Evolutionary conservation across 2,797 vertebrate genomes (phyloP).

Genomic region (Ptychobarbus kaznakovi): DNA sequence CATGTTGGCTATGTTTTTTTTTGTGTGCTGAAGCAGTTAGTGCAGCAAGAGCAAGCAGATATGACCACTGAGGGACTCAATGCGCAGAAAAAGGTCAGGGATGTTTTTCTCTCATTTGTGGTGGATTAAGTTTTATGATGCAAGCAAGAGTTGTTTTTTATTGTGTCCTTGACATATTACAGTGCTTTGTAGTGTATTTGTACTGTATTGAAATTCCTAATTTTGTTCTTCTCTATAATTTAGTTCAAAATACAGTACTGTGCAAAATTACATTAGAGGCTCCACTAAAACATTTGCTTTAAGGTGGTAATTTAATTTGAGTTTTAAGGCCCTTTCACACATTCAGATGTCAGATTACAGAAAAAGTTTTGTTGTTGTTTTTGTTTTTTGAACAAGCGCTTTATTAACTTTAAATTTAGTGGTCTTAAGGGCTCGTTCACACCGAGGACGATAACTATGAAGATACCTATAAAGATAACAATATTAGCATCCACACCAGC

Average conservation of each 20-base stretch:
- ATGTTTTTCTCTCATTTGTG: background rate
- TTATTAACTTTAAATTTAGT: too few species aligned
- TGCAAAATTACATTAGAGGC: background rate
- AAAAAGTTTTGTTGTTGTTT: too few species aligned
- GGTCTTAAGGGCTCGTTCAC: too few species aligned
- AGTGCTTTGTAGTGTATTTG: background rate
- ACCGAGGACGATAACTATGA: too few species aligned
- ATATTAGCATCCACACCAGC: too few species aligned
- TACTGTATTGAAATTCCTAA: background rate
- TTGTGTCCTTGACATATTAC: background rate
- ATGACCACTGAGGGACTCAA: background rate
- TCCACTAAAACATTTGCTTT: background rate
- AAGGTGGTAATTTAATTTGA: background rate
- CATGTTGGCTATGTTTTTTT: background rate
- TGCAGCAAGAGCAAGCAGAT: background rate
- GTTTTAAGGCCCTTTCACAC: background rate
- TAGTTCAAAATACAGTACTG: background rate
- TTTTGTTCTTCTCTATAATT: background rate
- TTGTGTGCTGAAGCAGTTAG: background rate
- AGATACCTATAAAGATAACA: too few species aligned
- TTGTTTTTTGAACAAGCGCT: too few species aligned
- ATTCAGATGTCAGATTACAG: background rate
- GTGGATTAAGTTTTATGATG: background rate
- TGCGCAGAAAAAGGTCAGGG: background rate
- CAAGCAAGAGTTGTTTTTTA: background rate